Conservation (phyloP, 2,797 vertebrate species). For the Mormyrus proboscirostris region DNA sequence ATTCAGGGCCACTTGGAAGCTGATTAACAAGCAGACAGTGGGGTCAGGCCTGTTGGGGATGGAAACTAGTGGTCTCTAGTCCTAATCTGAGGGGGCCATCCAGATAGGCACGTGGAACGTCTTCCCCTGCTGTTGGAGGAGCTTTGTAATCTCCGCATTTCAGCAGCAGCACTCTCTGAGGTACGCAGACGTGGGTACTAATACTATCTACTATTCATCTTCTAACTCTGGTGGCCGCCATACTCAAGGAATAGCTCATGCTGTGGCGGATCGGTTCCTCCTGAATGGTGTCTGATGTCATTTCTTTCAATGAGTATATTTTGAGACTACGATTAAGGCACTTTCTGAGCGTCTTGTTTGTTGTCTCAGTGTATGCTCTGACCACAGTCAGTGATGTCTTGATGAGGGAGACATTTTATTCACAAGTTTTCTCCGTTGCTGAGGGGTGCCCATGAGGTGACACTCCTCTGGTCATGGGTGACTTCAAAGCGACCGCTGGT, state of each 20-base stretch:
- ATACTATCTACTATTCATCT: background rate
- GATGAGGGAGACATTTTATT: background rate
- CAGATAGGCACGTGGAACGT: background rate
- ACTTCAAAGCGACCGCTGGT: background rate
- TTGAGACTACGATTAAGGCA: background rate
- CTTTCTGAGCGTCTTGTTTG: background rate
- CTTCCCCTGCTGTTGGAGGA: background rate
- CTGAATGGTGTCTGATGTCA: background rate
- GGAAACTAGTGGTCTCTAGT: background rate
- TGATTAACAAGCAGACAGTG: background rate
- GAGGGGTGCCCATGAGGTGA: background rate
- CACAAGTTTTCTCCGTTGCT: background rate
- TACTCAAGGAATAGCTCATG: background rate
- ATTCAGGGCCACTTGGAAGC: background rate
- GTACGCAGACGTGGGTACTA: background rate
- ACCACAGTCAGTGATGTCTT: background rate
- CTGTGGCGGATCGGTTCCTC: background rate
- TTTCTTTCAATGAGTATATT: background rate
- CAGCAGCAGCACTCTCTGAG: background rate
- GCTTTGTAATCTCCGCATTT: background rate
- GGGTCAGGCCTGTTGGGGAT: background rate
- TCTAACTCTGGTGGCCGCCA: background rate
- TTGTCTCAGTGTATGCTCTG: background rate
- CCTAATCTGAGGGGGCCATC: background rate
- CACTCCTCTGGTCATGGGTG: background rate